Conservation (phyloP, 2,113 vertebrate genomes). For the Elachura formosa region DNA sequence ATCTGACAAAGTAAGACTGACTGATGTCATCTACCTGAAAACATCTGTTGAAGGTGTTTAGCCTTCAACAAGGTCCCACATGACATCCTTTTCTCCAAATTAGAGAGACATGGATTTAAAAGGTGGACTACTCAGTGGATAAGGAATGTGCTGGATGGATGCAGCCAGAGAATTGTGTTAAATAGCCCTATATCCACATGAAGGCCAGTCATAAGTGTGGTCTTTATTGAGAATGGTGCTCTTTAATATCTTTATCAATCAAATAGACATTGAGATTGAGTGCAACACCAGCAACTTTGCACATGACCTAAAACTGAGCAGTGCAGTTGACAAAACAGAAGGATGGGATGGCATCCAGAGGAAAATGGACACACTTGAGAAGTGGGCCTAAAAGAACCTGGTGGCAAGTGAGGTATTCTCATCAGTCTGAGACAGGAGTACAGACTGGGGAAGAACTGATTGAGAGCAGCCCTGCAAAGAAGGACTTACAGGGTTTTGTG, state of each 20-base stretch:
- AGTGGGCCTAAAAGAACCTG: neutral
- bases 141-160: neutral
- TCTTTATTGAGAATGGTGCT: neutral
- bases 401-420: neutral
- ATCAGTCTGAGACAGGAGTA: neutral
- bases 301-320: accelerated
- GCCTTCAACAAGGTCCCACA: neutral
- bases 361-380: neutral
- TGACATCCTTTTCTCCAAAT: neutral
- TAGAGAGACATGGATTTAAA: neutral
- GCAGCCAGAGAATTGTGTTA: neutral
- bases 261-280: neutral
- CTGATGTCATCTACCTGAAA: neutral
- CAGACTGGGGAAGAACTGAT: neutral
- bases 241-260: neutral
- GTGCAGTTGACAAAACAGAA: neutral
- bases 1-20: accelerated
- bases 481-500: neutral
- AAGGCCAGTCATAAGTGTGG: neutral
- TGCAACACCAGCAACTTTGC: neutral
- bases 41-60: too few species aligned
- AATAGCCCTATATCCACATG: neutral
- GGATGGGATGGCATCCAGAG: neutral
- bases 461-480: neutral
- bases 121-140: neutral